Evolutionary conservation across 2,113 vertebrate species (phyloP).

Genomic region (Pangasianodon gigas): DNA sequence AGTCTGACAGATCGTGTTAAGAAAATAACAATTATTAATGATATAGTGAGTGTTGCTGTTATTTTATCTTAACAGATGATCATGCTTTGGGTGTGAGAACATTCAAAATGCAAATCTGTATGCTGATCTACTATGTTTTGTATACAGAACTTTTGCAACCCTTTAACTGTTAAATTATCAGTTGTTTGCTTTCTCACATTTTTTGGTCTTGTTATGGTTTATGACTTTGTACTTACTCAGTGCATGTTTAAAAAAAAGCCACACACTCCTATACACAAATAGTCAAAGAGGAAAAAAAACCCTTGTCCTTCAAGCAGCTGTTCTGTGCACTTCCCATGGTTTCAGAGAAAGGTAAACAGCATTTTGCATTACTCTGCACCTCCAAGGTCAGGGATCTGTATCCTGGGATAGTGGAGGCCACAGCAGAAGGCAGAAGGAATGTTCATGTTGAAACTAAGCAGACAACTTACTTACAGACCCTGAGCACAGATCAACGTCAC

Average conservation of each 20-base stretch:
- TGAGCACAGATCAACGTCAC: constrained; percentile 38
- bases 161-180: constrained; percentile 20
- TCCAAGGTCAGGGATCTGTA: constrained; percentile 71
- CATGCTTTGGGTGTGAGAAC: constrained; percentile 16
- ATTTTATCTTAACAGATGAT: constrained; percentile 21
- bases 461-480: constrained; percentile 41
- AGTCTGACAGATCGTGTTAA: background rate
- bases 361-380: constrained; percentile 60
- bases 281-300: constrained; percentile 33
- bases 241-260: background rate
- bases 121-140: constrained; percentile 36
- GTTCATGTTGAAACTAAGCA: constrained; percentile 46
- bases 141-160: constrained; percentile 23
- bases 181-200: constrained; percentile 1
- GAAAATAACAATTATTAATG: constrained; percentile 26
- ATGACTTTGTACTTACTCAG: background rate
- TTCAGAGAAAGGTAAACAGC: constrained; percentile 62
- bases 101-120: constrained; percentile 22
- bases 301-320: background rate
- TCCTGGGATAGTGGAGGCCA: constrained; percentile 62
- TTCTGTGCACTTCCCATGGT: constrained; percentile 52
- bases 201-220: background rate
- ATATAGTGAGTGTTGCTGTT: constrained; percentile 7
- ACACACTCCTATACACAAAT: constrained; percentile 41
- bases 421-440: constrained; percentile 8